phyloP scores from a whole-genome alignment of 1,140 invertebrate species.

The Drosophila truncata region DNA sequence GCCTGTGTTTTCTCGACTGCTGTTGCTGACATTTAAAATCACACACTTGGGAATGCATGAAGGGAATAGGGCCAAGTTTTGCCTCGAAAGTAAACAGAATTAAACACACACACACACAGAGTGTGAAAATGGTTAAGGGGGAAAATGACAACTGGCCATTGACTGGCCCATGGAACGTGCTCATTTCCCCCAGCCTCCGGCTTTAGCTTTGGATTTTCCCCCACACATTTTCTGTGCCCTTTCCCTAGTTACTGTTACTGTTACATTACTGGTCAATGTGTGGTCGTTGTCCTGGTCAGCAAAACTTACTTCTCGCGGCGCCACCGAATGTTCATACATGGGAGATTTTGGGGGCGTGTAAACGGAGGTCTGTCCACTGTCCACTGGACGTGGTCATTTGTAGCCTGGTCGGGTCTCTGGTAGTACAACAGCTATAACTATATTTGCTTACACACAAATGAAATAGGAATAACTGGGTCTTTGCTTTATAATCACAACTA shows the following conservation, averaged over 20 bases:
- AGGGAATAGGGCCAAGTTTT: constrained; percentile 54
- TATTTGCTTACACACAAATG: constrained; percentile 66
- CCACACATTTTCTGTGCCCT: background rate
- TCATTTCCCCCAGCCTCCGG: constrained; percentile 6
- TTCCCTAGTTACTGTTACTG: no score
- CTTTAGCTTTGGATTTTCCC: background rate
- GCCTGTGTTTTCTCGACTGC: constrained; percentile 24
- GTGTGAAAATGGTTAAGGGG: background rate
- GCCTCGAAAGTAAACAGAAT: constrained; percentile 78
- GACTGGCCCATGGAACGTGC: constrained; percentile 57
- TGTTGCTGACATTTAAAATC: constrained; percentile 79
- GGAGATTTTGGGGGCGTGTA: constrained; percentile 6
- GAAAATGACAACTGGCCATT: constrained; percentile 61
- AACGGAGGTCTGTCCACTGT: background rate
- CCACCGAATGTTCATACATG: background rate
- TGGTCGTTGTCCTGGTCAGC: constrained; percentile 73
- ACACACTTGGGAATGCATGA: constrained; percentile 74
- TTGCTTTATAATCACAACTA: background rate
- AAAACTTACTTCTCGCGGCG: constrained; percentile 69
- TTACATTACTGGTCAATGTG: constrained; percentile 41
- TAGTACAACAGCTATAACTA: constrained; percentile 49
- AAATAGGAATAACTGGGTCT: constrained; percentile 13
- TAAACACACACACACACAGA: constrained; percentile 51
- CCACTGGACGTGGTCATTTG: constrained; percentile 7
- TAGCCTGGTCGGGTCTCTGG: background rate